A percentile compares a stretch with the other conserved stretches of the same genome.
Evolutionary conservation across 2,113 vertebrate species (phyloP).

Genomic region (Phycodurus eques): DNA sequence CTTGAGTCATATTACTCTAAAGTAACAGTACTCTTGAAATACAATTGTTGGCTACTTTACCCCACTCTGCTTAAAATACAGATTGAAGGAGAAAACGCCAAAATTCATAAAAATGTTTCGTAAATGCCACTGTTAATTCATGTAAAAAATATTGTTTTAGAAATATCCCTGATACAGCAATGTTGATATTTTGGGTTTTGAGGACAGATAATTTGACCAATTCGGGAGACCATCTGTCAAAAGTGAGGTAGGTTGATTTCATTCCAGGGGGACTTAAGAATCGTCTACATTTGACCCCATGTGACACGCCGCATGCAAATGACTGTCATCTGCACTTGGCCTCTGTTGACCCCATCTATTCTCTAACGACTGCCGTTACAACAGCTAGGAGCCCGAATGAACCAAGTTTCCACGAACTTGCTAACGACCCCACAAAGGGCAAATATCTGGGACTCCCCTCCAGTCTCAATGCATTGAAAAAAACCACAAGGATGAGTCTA

Average conservation of each 20-base stretch:
- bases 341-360: neutral
- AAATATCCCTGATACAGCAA: neutral
- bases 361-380: neutral
- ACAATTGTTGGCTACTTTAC: too few species aligned
- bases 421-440: neutral
- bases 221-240: neutral
- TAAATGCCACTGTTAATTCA: too few species aligned
- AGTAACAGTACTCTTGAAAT: too few species aligned
- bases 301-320: neutral
- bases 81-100: too few species aligned
- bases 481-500: neutral
- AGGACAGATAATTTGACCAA: neutral
- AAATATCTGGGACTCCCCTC: neutral
- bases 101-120: too few species aligned
- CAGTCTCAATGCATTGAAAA: neutral
- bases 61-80: too few species aligned
- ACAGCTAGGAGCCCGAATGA: neutral
- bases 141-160: too few species aligned
- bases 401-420: neutral
- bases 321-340: conserved; percentile 1
- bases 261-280: neutral
- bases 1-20: too few species aligned
- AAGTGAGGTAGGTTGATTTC: neutral
- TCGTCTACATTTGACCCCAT: neutral
- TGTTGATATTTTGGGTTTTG: neutral